These are phyloP conservation scores for Pseudotriccus pelzelni DNA, from an alignment of 2,797 vertebrate genomes.

Conservation along the genomic window DNA sequence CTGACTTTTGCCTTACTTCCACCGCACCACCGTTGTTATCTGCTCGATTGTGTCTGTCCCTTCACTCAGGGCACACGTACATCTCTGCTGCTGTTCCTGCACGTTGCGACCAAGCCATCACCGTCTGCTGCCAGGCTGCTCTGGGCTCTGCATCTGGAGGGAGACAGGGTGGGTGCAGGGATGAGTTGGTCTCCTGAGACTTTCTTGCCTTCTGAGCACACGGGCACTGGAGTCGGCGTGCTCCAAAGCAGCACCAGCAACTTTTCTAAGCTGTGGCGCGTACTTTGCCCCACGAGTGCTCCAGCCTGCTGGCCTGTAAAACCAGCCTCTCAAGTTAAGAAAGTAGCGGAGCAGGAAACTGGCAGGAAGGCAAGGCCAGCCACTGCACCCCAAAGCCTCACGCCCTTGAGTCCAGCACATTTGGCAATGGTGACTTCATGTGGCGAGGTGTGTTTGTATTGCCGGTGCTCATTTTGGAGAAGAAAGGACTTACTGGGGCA, in stretches of 20 bases:
- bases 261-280: background rate
- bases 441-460: background rate
- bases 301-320: background rate
- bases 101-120: rapidly evolving
- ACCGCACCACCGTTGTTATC: background rate
- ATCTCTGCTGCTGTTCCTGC: background rate
- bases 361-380: background rate
- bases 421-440: background rate
- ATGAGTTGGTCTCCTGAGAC: background rate
- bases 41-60: background rate
- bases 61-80: background rate
- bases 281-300: background rate
- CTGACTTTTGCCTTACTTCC: background rate
- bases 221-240: background rate
- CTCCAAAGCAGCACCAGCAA: background rate
- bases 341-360: background rate
- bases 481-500: background rate
- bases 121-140: background rate
- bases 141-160: background rate
- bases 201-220: background rate
- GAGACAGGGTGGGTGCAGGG: rapidly evolving
- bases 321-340: background rate
- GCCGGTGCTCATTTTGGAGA: background rate
- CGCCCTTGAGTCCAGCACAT: background rate
- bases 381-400: background rate